Base-by-base conservation (phyloP, 2,113 vertebrate species). In the Alosa alosa region DNA sequence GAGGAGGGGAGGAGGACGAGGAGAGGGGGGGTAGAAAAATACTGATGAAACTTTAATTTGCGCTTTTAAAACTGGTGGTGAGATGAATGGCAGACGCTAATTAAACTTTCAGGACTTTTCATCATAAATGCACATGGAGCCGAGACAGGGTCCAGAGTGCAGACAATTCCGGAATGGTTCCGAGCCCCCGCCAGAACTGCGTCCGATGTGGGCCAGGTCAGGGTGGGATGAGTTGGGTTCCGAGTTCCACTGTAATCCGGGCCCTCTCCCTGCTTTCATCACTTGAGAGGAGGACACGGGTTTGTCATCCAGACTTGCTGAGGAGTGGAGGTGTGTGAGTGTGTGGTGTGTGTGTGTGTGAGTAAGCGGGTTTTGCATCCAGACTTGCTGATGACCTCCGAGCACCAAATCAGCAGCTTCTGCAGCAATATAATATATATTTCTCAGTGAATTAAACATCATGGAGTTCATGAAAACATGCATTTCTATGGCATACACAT, bases 31-130 rank as follows among this genome's bases (percentile, higher is more conserved):
- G 81, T 87, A 89, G 88, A 87, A 86, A 89, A 89, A 89, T 86
- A 91, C 87, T 86, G 90, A 94, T 94, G 85, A 94, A 94, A 92
- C 86, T 94, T 95, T 94, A 88, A 95, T 95, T 91, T 83, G 82
- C 86, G 88, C 92, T 93, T 92, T 93, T 92, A 93, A 92, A 93
- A 87, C 88, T 87, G 92, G 83, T 82, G 86, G 83, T 25, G 87
- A 91, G 92, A 94, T 95, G 93, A 94, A 95, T 93, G 93, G 91
- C 90, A 88, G 88, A 72, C 83, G 88, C 44, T 85, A 86, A 93
- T 94, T 86, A 94, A 94, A 93, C 81, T 92, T 94, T 94, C 93
- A 93, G 88, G 85, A 49, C 82, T 31, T 89, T 44, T 88, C 89
- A 91, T 93, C 93, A 94, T 93, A 94, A 93, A 94, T 91, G 90